Evolutionary conservation across 2,888 invertebrate species (phyloP), one percentile per base, ranked within the genome.

Genomic region (Rhorus exstirpatorius): DNA sequence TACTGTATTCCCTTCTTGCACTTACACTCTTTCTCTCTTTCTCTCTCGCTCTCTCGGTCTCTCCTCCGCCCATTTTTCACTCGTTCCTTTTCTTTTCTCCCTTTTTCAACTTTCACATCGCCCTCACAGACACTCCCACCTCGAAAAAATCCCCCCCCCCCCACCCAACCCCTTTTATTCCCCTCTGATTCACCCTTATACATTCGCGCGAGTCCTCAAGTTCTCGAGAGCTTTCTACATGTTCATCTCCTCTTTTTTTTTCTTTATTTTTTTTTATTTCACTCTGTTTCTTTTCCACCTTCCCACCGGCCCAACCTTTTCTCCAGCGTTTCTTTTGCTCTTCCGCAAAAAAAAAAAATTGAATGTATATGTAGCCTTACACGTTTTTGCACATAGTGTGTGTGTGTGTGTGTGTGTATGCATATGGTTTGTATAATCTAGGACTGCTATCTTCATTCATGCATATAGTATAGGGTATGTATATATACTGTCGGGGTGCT

Each of bases 111-210:
- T 26, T 49, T 49, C 80, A 67, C 67, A 44, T 67, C 53, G 55
- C 74, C 81, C 75, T 84, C 76, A 60, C 78, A 83, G 83, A 81
- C 83, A 83, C 82, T 85, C 84, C 85, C 82, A 70, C 79, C 79
- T 53, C 74, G 74, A 83, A 68, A 79, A 61, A 72, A 70, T 79
- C 84, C 85, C 78, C 82, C 76, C 83, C 79, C 81, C 83, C 83
- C 81, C 24, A 14, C 55, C 21, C 55, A 14, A n/a, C 31, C 68
- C 55, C 31, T 53, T 35, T 2, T 31, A 31, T 81, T 84, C 79
- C 85, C 82, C 82, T 83, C 81, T 75, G 71, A 81, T 84, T 82
- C 84, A 84, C 81, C 85, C 84, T 83, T 75, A 19, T 41, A 41
- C 14, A 70, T 84, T 80, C 84, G 77, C 68, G 55, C 81, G 79